Evolutionary conservation across 2,797 vertebrate genomes (phyloP), one percentile per base, ranked within the genome.

Genomic region (Remorina albescens): DNA sequence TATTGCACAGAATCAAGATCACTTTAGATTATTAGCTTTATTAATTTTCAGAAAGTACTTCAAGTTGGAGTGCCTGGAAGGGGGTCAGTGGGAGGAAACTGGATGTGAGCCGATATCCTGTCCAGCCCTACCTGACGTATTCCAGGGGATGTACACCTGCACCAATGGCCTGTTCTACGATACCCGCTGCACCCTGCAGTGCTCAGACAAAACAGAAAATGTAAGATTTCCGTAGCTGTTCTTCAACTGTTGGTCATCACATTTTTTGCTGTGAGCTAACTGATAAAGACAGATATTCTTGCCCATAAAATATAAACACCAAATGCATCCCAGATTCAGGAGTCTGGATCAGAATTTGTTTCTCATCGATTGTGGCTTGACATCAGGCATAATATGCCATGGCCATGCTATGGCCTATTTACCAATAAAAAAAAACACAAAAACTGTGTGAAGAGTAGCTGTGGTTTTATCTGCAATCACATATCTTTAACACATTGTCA

Each of bases 91-190:
- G 98, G 95, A 97, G 67, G 90, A 93, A 53, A 94, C 93, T 0
- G 91, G 9, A 69, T 99, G 98, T 5, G 51, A 94, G 57, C 96
- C 97, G 0, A 95, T 98, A 74, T 90, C 94, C 19, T 99, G 98
- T 2, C 92, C 95, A 19, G 87, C 95, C 0, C 91, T 95, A 0
- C 93, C 96, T 1, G 94, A 94, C 0, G 92, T 98, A 23, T 98
- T 98, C 4, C 94, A 98, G 74, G 97, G 97, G 81, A 97, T 99
- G 97, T 99, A 97, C 83, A 94, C 93, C 79, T 99, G 98, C 85
- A 98, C 95, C 74, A 94, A 93, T 7, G 94, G 95, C 76, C 93
- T 96, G 11, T 78, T 93, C 86, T 95, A 97, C 39, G 89, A 95
- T 92, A 97, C 94, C 67, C 82, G 91, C 63, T 99, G 98, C 57